Conservation (phyloP, 1,140 invertebrate species). For the Melipona quadrifasciata region DNA sequence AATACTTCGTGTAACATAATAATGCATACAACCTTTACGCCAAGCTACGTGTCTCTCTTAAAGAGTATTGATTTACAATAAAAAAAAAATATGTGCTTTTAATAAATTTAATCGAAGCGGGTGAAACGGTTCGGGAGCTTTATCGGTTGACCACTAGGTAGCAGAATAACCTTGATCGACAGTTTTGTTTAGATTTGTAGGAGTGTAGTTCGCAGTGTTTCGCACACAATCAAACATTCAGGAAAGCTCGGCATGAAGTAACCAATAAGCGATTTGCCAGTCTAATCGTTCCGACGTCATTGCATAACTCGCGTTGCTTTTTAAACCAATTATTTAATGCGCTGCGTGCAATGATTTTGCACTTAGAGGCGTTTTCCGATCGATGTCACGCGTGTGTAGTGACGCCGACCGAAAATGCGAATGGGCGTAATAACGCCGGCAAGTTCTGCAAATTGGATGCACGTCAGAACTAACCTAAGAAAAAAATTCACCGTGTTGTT, state of each 20-base stretch:
- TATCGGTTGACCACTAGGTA: conserved; percentile 41
- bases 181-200: conserved; percentile 47
- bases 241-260: conserved; percentile 38
- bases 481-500: conserved; percentile 7
- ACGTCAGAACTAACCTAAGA: conserved; percentile 65
- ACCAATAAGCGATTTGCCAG: conserved; percentile 65
- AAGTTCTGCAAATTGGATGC: conserved; percentile 53
- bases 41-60: background rate
- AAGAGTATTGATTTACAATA: conserved; percentile 49
- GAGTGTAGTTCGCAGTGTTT: conserved; percentile 19
- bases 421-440: conserved; percentile 63
- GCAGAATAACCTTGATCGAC: conserved; percentile 38
- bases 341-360: conserved; percentile 63
- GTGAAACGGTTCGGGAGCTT: conserved; percentile 30
- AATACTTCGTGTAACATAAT: background rate
- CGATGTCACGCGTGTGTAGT: conserved; percentile 55
- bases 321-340: conserved; percentile 62
- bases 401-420: conserved; percentile 61
- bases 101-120: conserved; percentile 55
- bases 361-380: conserved; percentile 53
- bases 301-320: conserved; percentile 60
- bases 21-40: background rate
- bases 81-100: conserved; percentile 46
- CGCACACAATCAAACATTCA: conserved; percentile 22
- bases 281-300: conserved; percentile 68